Evolutionary conservation across 1,140 invertebrate species (phyloP), one percentile per base, ranked within the genome.

Genomic region (Drosophila chauvacae): DNA sequence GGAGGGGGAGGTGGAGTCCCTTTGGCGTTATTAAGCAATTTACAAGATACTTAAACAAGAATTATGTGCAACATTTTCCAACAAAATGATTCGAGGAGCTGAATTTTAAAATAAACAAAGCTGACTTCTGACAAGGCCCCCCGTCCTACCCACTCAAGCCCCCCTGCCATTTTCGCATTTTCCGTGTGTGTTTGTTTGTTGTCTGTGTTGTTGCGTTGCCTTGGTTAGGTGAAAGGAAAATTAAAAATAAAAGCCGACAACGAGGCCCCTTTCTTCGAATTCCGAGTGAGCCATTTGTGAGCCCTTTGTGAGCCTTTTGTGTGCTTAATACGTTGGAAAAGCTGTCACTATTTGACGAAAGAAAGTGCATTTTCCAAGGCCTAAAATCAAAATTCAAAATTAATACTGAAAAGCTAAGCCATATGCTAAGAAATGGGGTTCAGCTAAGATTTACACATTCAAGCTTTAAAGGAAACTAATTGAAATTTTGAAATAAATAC

Each of bases 21-120:
- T 88, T 88, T 81, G 85, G 85, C 85, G 85, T 91, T 91, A 91
- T 91, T 91, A 91, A 91, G 87, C 87, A 91, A 91, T 91, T 91
- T 91, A 91, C 87, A 91, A 91, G 87, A 91, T 91, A 91, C 87
- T 91, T 91, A 91, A 87, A 87, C 80, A 91, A 91, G 87, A 91
- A 83, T 91, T 91, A 91, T 91, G 87, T 91, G 87, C 83, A 84
- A 91, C 87, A 91, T 91, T 91, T 90, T 91, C 83, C 77, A 87
- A 84, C 84, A 87, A 87, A 88, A 88, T 88, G 85, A 88, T 90
- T 88, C 85, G 81, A 72, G 78, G 78, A 76, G 85, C 81, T 90
- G 85, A 88, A 90, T 90, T 88, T 88, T 87, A 90, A 88, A 88
- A 88, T 84, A 84, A 90, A 84, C 84, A 90, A 84, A 81, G 84